These are phyloP conservation scores for Peucedramus taeniatus DNA, from an alignment of 2,113 vertebrate species.

Conservation along the genomic window DNA sequence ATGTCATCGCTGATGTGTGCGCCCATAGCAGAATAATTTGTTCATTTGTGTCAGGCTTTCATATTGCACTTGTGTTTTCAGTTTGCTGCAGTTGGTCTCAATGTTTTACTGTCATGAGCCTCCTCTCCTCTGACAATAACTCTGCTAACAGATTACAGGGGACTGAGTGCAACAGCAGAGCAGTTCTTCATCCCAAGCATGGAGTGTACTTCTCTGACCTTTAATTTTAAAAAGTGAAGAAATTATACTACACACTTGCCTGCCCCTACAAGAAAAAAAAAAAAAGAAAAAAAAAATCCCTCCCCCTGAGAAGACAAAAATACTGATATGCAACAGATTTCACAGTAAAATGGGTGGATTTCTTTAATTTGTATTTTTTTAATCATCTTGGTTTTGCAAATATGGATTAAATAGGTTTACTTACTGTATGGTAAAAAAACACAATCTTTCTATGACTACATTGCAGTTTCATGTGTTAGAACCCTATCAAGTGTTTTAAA, in stretches of 20 bases:
- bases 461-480: not conserved
- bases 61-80: not conserved
- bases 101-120: not conserved
- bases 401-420: not conserved
- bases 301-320: not conserved
- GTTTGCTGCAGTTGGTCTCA: not conserved
- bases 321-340: not conserved
- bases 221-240: not conserved
- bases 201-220: not conserved
- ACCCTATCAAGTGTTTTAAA: not conserved
- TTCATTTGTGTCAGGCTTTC: not conserved
- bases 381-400: not conserved
- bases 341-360: not conserved
- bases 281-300: too few species aligned
- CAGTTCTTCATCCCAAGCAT: not conserved
- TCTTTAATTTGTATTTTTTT: not conserved
- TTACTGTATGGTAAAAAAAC: not conserved
- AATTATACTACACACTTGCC: not conserved
- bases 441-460: not conserved
- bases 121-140: not conserved
- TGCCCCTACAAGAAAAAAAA: not conserved
- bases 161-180: not conserved
- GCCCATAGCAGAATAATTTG: not conserved
- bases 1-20: fast-evolving
- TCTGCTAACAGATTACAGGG: not conserved